Conservation (phyloP, 2,888 invertebrate species). For the Yponomeuta malinellus region DNA sequence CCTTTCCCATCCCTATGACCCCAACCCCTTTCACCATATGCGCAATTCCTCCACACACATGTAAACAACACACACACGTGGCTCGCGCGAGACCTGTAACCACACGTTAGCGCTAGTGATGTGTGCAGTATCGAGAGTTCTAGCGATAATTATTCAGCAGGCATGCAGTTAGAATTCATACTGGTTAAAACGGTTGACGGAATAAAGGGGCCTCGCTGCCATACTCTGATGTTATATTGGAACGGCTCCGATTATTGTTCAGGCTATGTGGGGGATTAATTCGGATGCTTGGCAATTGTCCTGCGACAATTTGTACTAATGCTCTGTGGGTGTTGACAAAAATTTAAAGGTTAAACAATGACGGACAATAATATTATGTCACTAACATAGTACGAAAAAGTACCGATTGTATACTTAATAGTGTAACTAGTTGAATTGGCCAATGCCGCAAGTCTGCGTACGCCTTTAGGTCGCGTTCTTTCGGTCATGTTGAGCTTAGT, state of each 20-base stretch:
- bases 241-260: neutral
- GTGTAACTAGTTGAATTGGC: neutral
- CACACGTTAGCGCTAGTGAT: slow-evolving; percentile 48
- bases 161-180: slow-evolving; percentile 8
- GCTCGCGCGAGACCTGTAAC: slow-evolving; percentile 24
- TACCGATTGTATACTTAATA: too few relatives aligned
- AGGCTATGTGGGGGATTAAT: neutral
- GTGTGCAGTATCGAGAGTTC: slow-evolving; percentile 40
- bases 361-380: too few relatives aligned
- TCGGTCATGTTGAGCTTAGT: slow-evolving; percentile 25
- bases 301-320: neutral
- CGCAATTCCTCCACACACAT: slow-evolving; percentile 34
- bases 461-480: slow-evolving; percentile 34
- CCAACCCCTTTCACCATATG: slow-evolving; percentile 45
- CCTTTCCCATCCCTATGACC: slow-evolving; percentile 23
- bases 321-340: neutral
- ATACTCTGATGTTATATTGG: neutral
- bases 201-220: neutral
- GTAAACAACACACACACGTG: slow-evolving; percentile 30
- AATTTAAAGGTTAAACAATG: too few relatives aligned
- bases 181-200: neutral
- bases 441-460: neutral
- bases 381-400: too few relatives aligned
- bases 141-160: slow-evolving; percentile 43
- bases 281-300: neutral